Base-by-base conservation (phyloP, 2,797 vertebrate species). In the Hirundo rustica region DNA sequence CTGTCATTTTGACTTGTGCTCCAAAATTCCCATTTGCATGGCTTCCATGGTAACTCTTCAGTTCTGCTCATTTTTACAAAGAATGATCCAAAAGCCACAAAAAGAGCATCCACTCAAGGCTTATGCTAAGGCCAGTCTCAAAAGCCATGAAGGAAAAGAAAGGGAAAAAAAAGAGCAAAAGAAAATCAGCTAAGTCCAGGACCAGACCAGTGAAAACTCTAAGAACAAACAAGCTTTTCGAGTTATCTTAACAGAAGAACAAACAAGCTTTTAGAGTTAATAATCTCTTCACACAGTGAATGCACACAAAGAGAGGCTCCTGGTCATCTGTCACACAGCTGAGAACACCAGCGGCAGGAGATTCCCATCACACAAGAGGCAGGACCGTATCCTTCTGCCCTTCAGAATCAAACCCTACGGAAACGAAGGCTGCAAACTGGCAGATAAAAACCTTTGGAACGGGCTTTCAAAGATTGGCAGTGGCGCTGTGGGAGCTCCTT, bases 11-110 rank as follows among this genome's bases (percentile, higher is more conserved):
- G 88, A 95, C 94, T 96, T 97, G 98, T 98, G 97, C 98, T 98
- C 99, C 98, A 97, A 98, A 98, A 98, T 99, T 98, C 95, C 97
- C 97, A 98, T 98, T 98, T 98, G 98, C 96, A 97, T 95, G 90
- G 97, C 96, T 97, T 86, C 98, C 97, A 98, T 98, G 97, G 98
- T 97, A 98, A 98, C 97, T 83, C 72, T 65, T 92, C 96, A 97
- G 95, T 89, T 96, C 92, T 95, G 93, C 89, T 96, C 96, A 84
- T 96, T 96, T 96, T 95, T 50, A 95, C 88, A 92, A 97, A 97
- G 95, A 95, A 90, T 72, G 75, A 97, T 96, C 95, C 96, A 93
- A 71, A 86, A 78, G 80, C 40, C 92, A 88, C 93, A 84, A 58
- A 95, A 94, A 94, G 91, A 92, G 88, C 92, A 93, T 79, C 73